A percentile compares a stretch with the other conserved stretches of the same genome.
Conservation (phyloP, 2,797 vertebrate species). For the Setipinna tenuifilis region DNA sequence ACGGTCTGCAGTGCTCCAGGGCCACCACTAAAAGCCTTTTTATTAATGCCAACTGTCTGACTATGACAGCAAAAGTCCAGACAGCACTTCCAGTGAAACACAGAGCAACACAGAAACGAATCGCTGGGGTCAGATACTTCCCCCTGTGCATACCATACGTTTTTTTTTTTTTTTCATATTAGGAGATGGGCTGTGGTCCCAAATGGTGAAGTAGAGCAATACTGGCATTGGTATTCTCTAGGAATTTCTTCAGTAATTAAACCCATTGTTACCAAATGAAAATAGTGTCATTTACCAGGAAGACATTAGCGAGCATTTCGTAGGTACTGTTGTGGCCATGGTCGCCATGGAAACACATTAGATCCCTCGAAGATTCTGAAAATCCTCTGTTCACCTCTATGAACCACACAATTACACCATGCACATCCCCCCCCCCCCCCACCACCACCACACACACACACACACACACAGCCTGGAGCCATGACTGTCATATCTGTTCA, state of each 20-base stretch:
- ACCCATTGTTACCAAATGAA: no score
- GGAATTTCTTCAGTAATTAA: no score
- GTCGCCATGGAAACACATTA: background rate
- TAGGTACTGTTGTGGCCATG: no score
- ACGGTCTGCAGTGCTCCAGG: conserved; percentile 2
- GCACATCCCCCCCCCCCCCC: background rate
- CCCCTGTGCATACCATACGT: no score
- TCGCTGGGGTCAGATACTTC: no score
- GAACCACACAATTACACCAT: background rate
- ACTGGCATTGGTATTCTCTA: no score
- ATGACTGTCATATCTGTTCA: conserved; percentile 6
- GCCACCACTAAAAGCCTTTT: conserved; percentile 18
- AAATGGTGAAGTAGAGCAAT: no score
- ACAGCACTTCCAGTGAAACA: background rate
- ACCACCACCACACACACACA: background rate
- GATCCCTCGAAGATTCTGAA: background rate
- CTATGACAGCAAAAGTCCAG: background rate
- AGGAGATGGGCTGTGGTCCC: no score
- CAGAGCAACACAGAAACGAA: background rate
- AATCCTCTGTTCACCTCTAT: background rate
- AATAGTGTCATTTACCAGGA: background rate
- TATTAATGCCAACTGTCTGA: conserved; percentile 18
- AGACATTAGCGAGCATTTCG: background rate
- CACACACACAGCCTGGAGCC: background rate
- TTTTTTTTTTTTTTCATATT: no score